A percentile compares a stretch with the other conserved stretches of the same genome.
Evolutionary conservation across 2,113 vertebrate species (phyloP).

Genomic region (Bubo scandiacus): DNA sequence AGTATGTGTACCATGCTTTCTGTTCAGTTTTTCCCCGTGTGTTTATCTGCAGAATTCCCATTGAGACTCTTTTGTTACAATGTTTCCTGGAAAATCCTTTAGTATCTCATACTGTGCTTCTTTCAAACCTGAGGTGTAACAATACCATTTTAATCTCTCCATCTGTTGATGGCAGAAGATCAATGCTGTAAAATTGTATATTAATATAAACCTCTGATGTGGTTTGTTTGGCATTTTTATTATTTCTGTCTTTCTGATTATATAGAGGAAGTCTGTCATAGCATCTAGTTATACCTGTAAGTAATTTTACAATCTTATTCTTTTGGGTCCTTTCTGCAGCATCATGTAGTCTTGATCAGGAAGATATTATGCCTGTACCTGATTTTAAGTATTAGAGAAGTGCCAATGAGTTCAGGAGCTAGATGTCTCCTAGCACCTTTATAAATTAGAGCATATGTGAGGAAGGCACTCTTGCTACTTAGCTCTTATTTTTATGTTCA

Average conservation of each 20-base stretch:
- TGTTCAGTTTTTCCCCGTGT: neutral
- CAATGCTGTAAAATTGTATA: neutral
- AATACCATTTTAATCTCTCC: constrained; percentile 30
- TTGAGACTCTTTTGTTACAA: neutral
- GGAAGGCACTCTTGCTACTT: neutral
- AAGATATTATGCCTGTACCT: neutral
- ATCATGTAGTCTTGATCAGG: neutral
- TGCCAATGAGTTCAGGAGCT: neutral
- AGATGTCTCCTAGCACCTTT: neutral
- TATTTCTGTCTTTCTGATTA: neutral
- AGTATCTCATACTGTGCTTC: neutral
- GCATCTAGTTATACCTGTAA: neutral
- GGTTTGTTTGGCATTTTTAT: neutral
- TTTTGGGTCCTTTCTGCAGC: neutral
- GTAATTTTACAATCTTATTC: neutral
- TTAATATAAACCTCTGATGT: neutral
- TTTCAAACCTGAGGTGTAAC: constrained; percentile 22
- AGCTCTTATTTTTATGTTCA: neutral
- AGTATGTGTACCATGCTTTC: neutral
- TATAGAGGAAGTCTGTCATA: neutral
- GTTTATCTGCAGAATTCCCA: constrained; percentile 39
- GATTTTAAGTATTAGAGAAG: neutral
- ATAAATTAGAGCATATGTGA: neutral
- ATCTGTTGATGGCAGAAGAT: constrained; percentile 45
- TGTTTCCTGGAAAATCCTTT: constrained; percentile 41